A percentile compares a stretch with the other conserved stretches of the same genome.
Conservation (phyloP, 1,140 invertebrate genomes). For the Leptopilina boulardi region DNA sequence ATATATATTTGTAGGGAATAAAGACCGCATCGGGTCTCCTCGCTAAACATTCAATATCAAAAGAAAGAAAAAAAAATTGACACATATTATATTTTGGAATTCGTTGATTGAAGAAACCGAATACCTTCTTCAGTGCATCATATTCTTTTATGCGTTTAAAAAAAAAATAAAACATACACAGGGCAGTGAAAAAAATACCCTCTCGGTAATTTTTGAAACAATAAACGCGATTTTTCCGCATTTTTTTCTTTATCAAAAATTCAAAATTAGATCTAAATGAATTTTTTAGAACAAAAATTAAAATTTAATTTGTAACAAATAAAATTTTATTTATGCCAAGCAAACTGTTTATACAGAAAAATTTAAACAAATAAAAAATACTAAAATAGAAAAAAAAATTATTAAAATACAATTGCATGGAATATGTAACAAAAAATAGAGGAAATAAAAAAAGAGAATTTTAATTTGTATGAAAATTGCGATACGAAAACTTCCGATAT, state of each 20-base stretch:
- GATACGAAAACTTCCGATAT: neutral
- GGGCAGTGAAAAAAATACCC: too few species aligned
- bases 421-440: neutral
- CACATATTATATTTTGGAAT: neutral
- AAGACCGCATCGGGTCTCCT: neutral
- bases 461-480: neutral
- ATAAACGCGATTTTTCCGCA: too few species aligned
- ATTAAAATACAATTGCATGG: neutral
- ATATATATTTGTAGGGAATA: too few species aligned
- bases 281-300: too few species aligned
- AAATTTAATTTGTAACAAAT: too few species aligned
- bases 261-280: too few species aligned
- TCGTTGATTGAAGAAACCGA: neutral
- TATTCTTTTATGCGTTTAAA: neutral
- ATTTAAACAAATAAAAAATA: neutral
- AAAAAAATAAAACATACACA: too few species aligned
- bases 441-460: neutral
- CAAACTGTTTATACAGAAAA: too few species aligned
- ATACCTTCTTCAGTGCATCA: neutral
- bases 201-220: too few species aligned
- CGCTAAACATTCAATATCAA: neutral
- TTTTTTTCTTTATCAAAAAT: too few species aligned
- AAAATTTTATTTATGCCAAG: too few species aligned
- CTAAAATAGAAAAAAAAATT: neutral
- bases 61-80: slow-evolving; percentile 1